Base-by-base conservation (phyloP, 92 coral and sea anemone species). In the Phenganax stokvisi region DNA sequence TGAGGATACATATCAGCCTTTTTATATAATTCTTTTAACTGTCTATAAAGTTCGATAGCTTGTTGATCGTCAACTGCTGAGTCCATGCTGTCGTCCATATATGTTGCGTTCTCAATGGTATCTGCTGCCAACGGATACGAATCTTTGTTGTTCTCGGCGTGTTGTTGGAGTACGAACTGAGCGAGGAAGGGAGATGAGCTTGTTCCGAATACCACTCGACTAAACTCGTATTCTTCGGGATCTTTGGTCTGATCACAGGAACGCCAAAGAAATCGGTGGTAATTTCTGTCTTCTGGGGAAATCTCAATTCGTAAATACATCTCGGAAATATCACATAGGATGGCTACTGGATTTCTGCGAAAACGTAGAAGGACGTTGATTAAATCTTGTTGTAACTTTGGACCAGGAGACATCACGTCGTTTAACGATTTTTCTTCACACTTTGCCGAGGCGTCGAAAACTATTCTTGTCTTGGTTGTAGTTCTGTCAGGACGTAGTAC, bases 381-480 rank as follows among this genome's bases (percentile, higher is more conserved):
- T 20, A 20, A 20, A 20, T 20, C 25, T 20, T 20, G 25, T 20
- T 20, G 25, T 20, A 20, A 20, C 25, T 20, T 20, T 20, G 25
- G 25, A 20, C 25, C 25, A 20, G 25, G 25, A 20, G 25, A 20
- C 25, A 86, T 89, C 12, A n/a, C 75, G 20, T 84, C 89, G 30
- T 86, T 89, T 75, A 89, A 62, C 58, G 89, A 85, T 25, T 84
- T 52, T 57, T 85, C 89, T 13, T 84, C 84, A 51, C 61, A 84
- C 58, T 86, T 89, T 20, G 25, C 25, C 25, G 25, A 20, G 25
- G 25, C 25, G 25, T 20, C 25, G 25, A 20, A 20, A 20, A 90
- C 89, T 47, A 84, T 74, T 6, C 90, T 75, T 51, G 85, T 85
- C 84, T 89, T 87, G 54, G 92, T 89, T 54, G 92, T 89, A 51